Base-by-base conservation (phyloP, 2,797 vertebrate species). In the Pteronotus mesoamericanus region DNA sequence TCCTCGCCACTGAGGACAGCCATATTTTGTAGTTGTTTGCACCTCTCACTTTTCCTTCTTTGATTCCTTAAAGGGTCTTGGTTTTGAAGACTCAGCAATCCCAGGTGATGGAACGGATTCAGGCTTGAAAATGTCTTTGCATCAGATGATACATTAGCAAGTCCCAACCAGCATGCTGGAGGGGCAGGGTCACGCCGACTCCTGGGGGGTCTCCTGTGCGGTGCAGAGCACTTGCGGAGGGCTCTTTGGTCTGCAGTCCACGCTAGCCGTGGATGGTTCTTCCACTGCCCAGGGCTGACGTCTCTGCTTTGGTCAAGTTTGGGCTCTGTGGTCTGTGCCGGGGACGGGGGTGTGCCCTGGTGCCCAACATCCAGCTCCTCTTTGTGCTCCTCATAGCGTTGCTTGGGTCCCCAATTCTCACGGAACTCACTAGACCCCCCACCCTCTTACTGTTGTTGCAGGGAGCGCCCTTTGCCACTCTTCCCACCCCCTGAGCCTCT, bases 391-490 rank as follows among this genome's bases (percentile, higher is more conserved):
- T 14, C 24, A 26, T 32, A 11, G 22, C 34, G 14, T 22, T 2
- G 0, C 34, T 15, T 3, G 12, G 3, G 10, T 10, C 10, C 32
- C 42, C 4, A 21, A 0, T 34, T 86, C 46, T 44, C 9, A 11
- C 11, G 55, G 26, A 77, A 34, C 14, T 22, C 21, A 34, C 24
- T 21, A 42, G 26, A n/a, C 5, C 12, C 3, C 39, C 2, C 32
- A 10, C 0, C 0, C 11, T 21, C 26, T 4, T 42, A 37, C 6
- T 5, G 7, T 39, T 5, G 16, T 8, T 4, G 0, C 9, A 34
- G 64, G 14, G 7, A 1, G 32, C 15, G 15, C 37, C 44, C 24
- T 15, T 22, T 24, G 29, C 24, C 1, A 10, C 24, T 10, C n/a
- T 74, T 51, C 74, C 18, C 19, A 11, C 7, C 4, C 34, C 34